Conservation (phyloP, 1,140 invertebrate species). For the Apis florea region DNA sequence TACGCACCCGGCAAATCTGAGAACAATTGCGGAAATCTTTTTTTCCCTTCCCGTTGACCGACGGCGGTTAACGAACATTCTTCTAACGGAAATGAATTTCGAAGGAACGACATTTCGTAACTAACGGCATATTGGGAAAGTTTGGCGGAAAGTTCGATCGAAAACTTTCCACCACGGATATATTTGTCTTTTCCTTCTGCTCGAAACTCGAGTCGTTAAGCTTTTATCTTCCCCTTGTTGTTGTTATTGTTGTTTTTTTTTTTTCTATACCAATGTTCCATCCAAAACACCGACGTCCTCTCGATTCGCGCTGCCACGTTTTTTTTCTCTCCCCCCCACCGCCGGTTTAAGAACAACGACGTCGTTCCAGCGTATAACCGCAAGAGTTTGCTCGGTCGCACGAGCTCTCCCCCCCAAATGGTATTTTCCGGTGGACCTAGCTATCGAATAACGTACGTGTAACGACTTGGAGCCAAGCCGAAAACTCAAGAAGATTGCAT, state of each 20-base stretch:
- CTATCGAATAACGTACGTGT: conserved; percentile 35
- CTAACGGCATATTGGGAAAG: conserved; percentile 45
- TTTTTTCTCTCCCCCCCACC: neutral
- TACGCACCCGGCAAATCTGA: no score
- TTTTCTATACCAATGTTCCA: neutral
- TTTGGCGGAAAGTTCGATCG: conserved; percentile 37
- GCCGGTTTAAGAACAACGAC: conserved; percentile 10
- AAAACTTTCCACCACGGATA: conserved; percentile 53
- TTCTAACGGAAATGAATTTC: neutral
- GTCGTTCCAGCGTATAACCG: neutral
- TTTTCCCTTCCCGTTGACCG: neutral
- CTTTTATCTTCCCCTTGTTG: neutral
- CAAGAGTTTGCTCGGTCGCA: neutral
- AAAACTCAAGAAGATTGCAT: conserved; percentile 38
- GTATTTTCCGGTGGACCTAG: neutral
- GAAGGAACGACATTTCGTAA: neutral
- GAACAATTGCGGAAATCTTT: no score
- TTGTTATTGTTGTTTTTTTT: no score
- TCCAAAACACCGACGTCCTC: neutral
- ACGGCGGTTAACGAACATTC: neutral
- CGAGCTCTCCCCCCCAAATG: neutral
- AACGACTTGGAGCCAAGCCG: conserved; percentile 47
- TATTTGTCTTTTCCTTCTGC: conserved; percentile 46
- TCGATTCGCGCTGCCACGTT: conserved; percentile 7
- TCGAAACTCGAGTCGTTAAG: conserved; percentile 12